Base-by-base conservation (phyloP, 2,113 vertebrate species). In the Uria lomvia region DNA sequence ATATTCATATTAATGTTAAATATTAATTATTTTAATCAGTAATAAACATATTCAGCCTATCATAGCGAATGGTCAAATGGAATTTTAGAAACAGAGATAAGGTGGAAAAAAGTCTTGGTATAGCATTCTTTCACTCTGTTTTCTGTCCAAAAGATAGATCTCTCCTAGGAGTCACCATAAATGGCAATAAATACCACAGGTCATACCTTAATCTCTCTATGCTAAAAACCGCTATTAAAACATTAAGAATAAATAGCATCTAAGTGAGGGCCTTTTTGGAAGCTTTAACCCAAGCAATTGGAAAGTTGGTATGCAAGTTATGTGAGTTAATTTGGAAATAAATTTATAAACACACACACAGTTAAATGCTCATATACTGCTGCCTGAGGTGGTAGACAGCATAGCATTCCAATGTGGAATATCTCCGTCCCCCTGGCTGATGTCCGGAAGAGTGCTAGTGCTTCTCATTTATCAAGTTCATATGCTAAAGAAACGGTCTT, bases 11-110 rank as follows among this genome's bases (percentile, higher is more conserved):
- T 47, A 74, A 40, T n/a, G 32, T 60, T 66, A 38, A 47, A 47
- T 75, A 65, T 36, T 58, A 56, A 36, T 88, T 74, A 40, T 49
- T 92, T 88, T 78, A 60, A 76, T 70, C 15, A 56, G 22, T 11
- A 65, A 65, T 65, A 68, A 72, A 55, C 16, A 42, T 43, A 76
- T 36, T 67, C 55, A 90, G 59, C 40, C 9, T 75, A 18, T 15
- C 43, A 60, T 20, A 34, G 43, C 0, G 2, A 82, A 68, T 2
- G 8, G 17, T 52, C 23, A 83, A 83, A 72, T 74, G 30, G 26
- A 90, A 68, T 60, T 87, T 85, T 72, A 92, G 49, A 92, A 94
- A 52, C 60, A 84, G 12, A 84, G n/a, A 71, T 65, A 91, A 92
- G 34, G 47, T 3, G 2, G 7, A 40, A 40, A 95, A 94, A 81